Conservation (phyloP, 1,140 invertebrate species). For the Neuroterus valhalla region DNA sequence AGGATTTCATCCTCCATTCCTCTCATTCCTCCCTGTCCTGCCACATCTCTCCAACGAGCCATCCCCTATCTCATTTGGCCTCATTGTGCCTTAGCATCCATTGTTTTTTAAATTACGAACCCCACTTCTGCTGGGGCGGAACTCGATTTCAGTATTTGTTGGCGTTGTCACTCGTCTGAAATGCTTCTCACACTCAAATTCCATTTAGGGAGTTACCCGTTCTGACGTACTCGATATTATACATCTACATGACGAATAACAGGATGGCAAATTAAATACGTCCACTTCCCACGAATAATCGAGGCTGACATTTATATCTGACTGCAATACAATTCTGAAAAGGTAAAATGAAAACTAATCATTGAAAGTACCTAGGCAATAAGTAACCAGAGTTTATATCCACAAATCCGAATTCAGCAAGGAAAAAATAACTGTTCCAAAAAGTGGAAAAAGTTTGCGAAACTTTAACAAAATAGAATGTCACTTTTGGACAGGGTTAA, state of each 20-base stretch:
- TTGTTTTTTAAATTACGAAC: constrained; percentile 75
- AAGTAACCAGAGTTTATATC: too few species aligned
- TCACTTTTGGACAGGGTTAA: too few species aligned
- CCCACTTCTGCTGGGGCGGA: constrained; percentile 68
- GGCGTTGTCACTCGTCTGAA: constrained; percentile 67
- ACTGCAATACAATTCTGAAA: too few species aligned
- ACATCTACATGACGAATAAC: constrained; percentile 46
- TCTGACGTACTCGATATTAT: constrained; percentile 44
- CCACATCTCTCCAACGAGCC: constrained; percentile 61
- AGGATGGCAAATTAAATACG: constrained; percentile 36
- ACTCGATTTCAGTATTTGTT: constrained; percentile 71
- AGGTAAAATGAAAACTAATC: too few species aligned
- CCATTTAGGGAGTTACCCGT: constrained; percentile 57
- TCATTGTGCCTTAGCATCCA: constrained; percentile 72
- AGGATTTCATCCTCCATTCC: constrained; percentile 69
- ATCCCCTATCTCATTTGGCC: constrained; percentile 74
- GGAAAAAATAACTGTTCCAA: too few species aligned
- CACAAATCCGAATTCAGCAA: too few species aligned
- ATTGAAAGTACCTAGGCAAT: too few species aligned
- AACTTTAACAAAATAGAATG: too few species aligned
- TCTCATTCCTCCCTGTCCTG: constrained; percentile 47
- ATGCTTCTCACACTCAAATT: constrained; percentile 63
- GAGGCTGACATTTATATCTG: too few species aligned
- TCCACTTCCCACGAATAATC: constrained; percentile 15
- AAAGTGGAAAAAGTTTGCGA: too few species aligned